Conservation (phyloP, 1,140 invertebrate genomes). For the Diprion similis region DNA sequence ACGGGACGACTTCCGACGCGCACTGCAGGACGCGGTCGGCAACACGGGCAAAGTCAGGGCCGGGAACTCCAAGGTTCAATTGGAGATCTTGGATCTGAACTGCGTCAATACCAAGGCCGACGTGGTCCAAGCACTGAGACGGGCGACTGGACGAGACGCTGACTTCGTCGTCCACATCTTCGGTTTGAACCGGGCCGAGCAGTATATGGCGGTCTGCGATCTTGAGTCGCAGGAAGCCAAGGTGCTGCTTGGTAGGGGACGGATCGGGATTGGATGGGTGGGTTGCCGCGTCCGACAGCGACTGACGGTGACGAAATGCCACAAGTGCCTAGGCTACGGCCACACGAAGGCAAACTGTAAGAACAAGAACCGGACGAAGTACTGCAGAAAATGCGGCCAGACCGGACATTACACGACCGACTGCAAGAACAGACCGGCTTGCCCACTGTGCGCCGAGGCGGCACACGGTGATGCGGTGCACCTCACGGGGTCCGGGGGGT, state of each 20-base stretch:
- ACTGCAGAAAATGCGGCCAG: slow-evolving; percentile 17
- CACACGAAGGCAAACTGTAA: too few relatives aligned
- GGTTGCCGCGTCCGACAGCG: slow-evolving; percentile 12
- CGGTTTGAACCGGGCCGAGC: slow-evolving; percentile 22
- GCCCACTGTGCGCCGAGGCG: slow-evolving; percentile 4
- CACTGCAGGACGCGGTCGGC: slow-evolving; percentile 20
- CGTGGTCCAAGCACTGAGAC: slow-evolving; percentile 9
- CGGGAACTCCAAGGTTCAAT: slow-evolving; percentile 12
- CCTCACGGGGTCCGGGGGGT: slow-evolving; percentile 3
- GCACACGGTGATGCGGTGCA: slow-evolving; percentile 8
- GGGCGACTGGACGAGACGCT: slow-evolving; percentile 20
- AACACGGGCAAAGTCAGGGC: slow-evolving; percentile 10
- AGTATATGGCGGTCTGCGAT: slow-evolving; percentile 21
- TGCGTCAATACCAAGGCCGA: slow-evolving; percentile 12
- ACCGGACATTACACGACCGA: too few relatives aligned
- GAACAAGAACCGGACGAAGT: too few relatives aligned
- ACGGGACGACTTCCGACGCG: slow-evolving; percentile 14
- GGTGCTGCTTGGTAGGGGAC: too few relatives aligned
- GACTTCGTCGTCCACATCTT: slow-evolving; percentile 21
- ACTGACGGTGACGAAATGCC: too few relatives aligned
- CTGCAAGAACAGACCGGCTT: too few relatives aligned
- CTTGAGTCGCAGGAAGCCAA: too few relatives aligned
- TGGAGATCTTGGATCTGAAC: too few relatives aligned
- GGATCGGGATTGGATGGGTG: slow-evolving; percentile 23
- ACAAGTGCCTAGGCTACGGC: too few relatives aligned